These are phyloP conservation scores for Carduelis carduelis DNA, from an alignment of 2,797 vertebrate genomes.

Conservation along the genomic window DNA sequence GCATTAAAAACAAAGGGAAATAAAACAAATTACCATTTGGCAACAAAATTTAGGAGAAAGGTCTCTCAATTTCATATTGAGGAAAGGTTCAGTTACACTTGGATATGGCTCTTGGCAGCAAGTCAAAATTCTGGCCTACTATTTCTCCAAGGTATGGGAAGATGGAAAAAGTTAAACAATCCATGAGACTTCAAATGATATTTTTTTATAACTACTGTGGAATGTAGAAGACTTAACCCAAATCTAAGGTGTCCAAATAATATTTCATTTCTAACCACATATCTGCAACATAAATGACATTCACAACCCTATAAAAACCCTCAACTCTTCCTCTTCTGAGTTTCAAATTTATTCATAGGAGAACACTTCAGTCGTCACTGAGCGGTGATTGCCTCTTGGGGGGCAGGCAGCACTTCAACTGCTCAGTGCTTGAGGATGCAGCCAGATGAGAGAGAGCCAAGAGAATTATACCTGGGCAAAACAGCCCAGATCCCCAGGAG, in stretches of 20 bases:
- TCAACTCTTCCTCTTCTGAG: background rate
- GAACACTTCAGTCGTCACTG: conserved; percentile 11
- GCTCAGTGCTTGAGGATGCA: background rate
- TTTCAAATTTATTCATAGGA: conserved; percentile 3
- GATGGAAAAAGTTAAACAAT: background rate
- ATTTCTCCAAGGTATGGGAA: background rate
- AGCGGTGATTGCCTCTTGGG: background rate
- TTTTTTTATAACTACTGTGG: background rate
- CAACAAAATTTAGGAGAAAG: background rate
- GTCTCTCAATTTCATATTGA: accelerated
- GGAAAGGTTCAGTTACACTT: background rate
- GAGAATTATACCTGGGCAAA: background rate
- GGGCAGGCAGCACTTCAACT: background rate
- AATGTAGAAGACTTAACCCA: background rate
- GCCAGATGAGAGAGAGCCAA: background rate
- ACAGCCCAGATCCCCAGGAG: background rate
- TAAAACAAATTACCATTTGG: background rate
- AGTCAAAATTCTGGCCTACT: background rate
- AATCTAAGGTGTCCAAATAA: background rate
- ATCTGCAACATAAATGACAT: background rate
- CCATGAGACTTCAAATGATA: background rate
- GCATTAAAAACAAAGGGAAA: background rate
- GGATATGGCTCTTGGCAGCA: background rate
- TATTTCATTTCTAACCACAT: background rate
- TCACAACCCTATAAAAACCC: background rate